These are phyloP conservation scores for Sebastes baramenuke DNA, from an alignment of 2,797 vertebrate species.

Conservation along the genomic window DNA sequence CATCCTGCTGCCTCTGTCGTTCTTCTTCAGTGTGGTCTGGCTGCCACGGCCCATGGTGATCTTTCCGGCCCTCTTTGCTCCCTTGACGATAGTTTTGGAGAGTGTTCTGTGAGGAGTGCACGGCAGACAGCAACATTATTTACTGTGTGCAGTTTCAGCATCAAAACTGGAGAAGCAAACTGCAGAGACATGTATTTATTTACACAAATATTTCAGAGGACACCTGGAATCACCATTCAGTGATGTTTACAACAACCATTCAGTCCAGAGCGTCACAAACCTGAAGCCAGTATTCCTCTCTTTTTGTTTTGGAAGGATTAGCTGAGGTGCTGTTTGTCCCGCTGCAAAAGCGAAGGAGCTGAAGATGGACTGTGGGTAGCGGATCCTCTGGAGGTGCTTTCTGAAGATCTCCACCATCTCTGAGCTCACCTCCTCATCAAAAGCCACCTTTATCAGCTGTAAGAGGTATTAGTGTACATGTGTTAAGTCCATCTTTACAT, in stretches of 20 bases:
- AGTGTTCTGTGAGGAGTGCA: slow-evolving; percentile 84
- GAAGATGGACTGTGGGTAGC: slow-evolving; percentile 97
- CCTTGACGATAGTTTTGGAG: slow-evolving; percentile 97
- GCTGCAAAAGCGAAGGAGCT: slow-evolving; percentile 95
- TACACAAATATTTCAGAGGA: background rate
- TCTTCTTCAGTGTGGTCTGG: slow-evolving; percentile 92
- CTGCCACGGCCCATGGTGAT: slow-evolving; percentile 97
- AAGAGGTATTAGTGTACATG: background rate
- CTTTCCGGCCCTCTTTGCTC: slow-evolving; percentile 95
- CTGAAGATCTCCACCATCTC: slow-evolving; percentile 98
- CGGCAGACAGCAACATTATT: slow-evolving; percentile 9
- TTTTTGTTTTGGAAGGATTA: slow-evolving; percentile 96
- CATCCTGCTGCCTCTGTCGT: slow-evolving; percentile 88
- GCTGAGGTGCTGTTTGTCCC: slow-evolving; percentile 91
- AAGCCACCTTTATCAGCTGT: slow-evolving; percentile 97
- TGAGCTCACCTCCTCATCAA: slow-evolving; percentile 97
- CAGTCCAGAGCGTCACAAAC: slow-evolving; percentile 68
- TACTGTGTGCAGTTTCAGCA: background rate
- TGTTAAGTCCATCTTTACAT: background rate
- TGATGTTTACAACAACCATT: background rate
- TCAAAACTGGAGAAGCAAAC: background rate
- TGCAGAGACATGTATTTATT: background rate
- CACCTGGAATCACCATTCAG: background rate
- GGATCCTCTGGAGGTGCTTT: slow-evolving; percentile 95
- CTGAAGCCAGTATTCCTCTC: slow-evolving; percentile 97